These are phyloP conservation scores for Brachyhypopomus gauderio DNA, from an alignment of 2,113 vertebrate genomes.

Conservation along the genomic window DNA sequence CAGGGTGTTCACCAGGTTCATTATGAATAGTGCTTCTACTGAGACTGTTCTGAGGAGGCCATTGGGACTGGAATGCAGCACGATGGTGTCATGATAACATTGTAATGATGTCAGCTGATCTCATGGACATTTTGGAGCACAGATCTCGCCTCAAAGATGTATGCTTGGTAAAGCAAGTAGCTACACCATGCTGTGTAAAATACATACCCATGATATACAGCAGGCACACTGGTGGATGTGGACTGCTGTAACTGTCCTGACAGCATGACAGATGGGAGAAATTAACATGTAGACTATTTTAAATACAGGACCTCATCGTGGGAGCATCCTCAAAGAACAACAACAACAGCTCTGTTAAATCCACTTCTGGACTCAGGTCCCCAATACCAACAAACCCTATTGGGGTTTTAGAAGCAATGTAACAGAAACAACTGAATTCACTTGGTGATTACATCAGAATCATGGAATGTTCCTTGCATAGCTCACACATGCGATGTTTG, in stretches of 20 bases:
- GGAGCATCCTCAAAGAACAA: slow-evolving; percentile 80
- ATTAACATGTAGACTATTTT: too few species aligned
- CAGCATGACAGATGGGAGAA: too few species aligned
- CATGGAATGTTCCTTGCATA: too few species aligned
- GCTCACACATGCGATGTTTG: too few species aligned
- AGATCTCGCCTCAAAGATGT: too few species aligned
- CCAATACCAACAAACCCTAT: slow-evolving; percentile 95
- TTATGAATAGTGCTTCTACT: not conserved
- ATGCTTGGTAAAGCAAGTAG: too few species aligned
- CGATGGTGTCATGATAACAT: slow-evolving; percentile 94
- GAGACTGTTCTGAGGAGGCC: slow-evolving; percentile 88
- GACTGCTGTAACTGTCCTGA: too few species aligned
- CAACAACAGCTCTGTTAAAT: slow-evolving; percentile 87
- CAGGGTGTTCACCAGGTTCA: not conserved
- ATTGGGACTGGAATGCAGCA: slow-evolving; percentile 93
- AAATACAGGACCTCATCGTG: too few species aligned
- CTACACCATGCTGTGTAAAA: not conserved
- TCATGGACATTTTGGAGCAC: too few species aligned
- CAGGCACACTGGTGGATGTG: too few species aligned
- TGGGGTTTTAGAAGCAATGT: slow-evolving; percentile 85
- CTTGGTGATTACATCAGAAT: too few species aligned
- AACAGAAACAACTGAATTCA: not conserved
- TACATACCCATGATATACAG: not conserved
- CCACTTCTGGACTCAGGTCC: slow-evolving; percentile 97
- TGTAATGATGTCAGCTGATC: slow-evolving; percentile 80